Conservation (phyloP, 2,797 vertebrate species). For the Chloroceryle amazona region DNA sequence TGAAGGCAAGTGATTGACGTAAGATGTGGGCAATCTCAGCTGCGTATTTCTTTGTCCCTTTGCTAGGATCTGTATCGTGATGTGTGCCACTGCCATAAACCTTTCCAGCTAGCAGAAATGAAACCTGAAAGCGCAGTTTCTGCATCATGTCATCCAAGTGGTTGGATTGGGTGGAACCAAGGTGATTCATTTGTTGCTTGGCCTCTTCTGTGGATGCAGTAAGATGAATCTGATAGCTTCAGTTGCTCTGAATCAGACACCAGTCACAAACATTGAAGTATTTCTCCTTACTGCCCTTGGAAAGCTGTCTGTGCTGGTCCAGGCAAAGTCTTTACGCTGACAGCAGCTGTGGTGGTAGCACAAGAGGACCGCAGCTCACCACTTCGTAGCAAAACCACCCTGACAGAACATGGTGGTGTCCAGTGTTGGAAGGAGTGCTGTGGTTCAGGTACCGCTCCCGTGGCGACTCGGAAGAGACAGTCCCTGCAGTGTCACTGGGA, state of each 20-base stretch:
- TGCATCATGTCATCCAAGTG: background rate
- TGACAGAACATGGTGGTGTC: background rate
- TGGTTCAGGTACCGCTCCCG: background rate
- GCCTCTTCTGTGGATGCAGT: background rate
- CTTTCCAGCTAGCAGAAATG: background rate
- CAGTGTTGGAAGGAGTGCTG: background rate
- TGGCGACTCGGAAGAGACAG: accelerated
- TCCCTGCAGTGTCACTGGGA: background rate
- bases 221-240: background rate
- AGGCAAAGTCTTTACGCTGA: background rate
- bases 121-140: background rate
- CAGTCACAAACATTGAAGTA: background rate
- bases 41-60: background rate
- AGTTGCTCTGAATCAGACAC: background rate
- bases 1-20: background rate
- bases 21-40: background rate
- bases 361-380: background rate
- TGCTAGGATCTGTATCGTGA: background rate
- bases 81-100: background rate
- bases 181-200: background rate
- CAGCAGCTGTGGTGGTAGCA: background rate
- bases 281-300: background rate
- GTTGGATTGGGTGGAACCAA: background rate
- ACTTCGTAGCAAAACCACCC: background rate
- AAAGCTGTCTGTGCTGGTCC: background rate